Evolutionary conservation across 2,797 vertebrate genomes (phyloP).

Genomic region (Cyprinodon diabolis): DNA sequence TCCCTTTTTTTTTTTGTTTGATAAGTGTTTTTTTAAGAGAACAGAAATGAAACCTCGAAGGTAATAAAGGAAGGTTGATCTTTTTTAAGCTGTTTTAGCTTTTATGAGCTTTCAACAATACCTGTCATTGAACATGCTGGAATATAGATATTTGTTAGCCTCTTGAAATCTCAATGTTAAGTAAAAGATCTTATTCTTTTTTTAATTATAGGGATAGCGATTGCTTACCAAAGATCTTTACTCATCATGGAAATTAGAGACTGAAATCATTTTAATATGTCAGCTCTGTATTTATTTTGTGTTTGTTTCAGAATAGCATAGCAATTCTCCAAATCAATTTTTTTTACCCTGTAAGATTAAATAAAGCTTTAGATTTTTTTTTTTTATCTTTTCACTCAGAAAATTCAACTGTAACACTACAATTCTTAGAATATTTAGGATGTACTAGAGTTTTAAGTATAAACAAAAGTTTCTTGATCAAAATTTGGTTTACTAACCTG

Average conservation of each 20-base stretch:
- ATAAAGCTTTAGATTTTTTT: neutral
- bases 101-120: neutral
- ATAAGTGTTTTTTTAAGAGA: neutral
- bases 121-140: neutral
- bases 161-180: neutral
- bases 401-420: neutral
- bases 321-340: neutral
- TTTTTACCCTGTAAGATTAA: neutral
- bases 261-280: neutral
- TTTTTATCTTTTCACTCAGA: neutral
- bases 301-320: neutral
- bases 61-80: neutral
- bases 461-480: neutral
- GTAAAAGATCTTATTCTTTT: neutral
- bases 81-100: neutral
- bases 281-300: neutral
- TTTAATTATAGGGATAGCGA: neutral
- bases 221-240: neutral
- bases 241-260: too few relatives aligned
- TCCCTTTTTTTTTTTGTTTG: neutral
- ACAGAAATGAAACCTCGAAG: neutral
- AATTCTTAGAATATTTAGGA: too few relatives aligned
- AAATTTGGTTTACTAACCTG: conserved; percentile 80
- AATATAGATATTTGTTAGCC: neutral
- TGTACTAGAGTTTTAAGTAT: neutral